Base-by-base conservation (phyloP, 2,797 vertebrate genomes). In the Lates japonicus region DNA sequence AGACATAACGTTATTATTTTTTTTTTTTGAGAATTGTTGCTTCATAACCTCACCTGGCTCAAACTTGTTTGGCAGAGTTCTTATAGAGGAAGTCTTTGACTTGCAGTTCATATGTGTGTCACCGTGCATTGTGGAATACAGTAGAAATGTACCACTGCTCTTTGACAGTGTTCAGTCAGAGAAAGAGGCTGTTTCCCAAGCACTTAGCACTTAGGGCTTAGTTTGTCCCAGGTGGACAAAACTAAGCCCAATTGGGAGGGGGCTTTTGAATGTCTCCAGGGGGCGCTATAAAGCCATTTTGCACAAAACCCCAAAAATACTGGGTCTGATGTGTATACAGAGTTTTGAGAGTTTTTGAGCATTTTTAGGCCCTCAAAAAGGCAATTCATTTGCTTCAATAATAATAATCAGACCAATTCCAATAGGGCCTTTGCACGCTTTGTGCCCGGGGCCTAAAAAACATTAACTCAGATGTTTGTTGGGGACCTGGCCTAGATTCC, bases 31-130 rank as follows among this genome's bases (percentile, higher is more conserved):
- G 41, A 80, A 33, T 60, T 25, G 49, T 72, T 72, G 52, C 54
- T 65, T 63, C 35, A 42, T 51, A 41, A 65, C 63, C 59, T 65
- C 48, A 35, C 46, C 13, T 58, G 48, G 49, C 46, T 46, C 55
- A 66, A 22, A 79, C 51, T 64, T 72, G 37, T 39, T 64, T 69
- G 25, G 44, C 39, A 65, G 62, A 63, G 61, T 76, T 78, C 44
- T 44, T 70, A 55, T 13, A 13, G 14, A 17, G 4, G 31, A 76
- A 74, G 73, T 29, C 35, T 76, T 74, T 74, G 54, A 66, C 64
- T 81, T 41, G 8, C 22, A 54, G 29, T 35, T 65, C 55, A 33
- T 31, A 16, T 67, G 55, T 68, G 58, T 60, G 37, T 19, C 60
- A 49, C 31, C 41, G 2, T 65, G 55, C 25, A 31, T 60, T 68